phyloP scores from a whole-genome alignment of 2,113 vertebrate genomes.

The human region GRCh38 chr2:2235501-2236000 shows the following conservation, averaged over 20 bases:
- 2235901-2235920: conserved; percentile 63
- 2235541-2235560: fast-evolving
- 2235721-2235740: background rate
- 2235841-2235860: background rate
- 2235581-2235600: background rate
- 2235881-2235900: background rate
- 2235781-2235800: conserved; percentile 4
- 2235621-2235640: background rate
- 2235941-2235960: conserved; percentile 36
- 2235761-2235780: background rate
- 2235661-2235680: fast-evolving
- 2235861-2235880: conserved; percentile 3
- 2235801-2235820: background rate
- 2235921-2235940: conserved; percentile 53
- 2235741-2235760: background rate
- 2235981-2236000: background rate
- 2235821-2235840: background rate
- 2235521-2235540: too few species aligned
- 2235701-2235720: background rate
- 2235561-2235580: background rate
- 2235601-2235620: too few species aligned
- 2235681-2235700: background rate
- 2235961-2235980: conserved; percentile 65
- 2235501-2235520: background rate
- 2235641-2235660: background rate